Conservation (phyloP, 2,113 vertebrate species). For the Larimichthys crocea region DNA sequence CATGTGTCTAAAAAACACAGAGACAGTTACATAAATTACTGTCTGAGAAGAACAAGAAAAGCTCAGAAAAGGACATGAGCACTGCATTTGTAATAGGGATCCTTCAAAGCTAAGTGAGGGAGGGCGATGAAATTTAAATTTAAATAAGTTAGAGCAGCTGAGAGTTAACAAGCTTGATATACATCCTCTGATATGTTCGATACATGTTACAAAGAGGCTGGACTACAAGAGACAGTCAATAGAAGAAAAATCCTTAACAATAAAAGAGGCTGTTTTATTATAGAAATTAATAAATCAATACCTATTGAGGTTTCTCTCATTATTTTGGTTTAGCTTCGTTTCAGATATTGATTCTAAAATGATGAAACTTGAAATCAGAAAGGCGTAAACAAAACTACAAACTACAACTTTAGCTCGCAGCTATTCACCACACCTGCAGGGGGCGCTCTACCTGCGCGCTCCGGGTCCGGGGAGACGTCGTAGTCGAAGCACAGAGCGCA, state of each 20-base stretch:
- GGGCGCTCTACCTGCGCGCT: constrained; percentile 86
- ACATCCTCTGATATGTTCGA: neutral
- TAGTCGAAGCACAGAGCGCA: constrained; percentile 91
- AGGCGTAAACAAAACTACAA: neutral
- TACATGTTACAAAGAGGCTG: neutral
- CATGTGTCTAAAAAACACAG: neutral
- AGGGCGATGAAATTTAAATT: neutral
- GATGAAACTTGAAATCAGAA: neutral
- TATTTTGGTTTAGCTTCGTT: neutral
- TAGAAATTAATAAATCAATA: neutral
- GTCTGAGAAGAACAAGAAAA: constrained; percentile 22
- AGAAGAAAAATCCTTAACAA: neutral
- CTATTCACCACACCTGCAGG: constrained; percentile 71
- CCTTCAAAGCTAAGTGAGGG: neutral
- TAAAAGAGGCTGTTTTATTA: neutral
- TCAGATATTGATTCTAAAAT: neutral
- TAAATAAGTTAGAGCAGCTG: constrained; percentile 9
- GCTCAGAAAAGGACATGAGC: neutral
- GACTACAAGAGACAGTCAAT: neutral
- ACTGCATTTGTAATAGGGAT: constrained; percentile 17
- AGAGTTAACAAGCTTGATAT: constrained; percentile 6
- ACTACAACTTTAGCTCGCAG: neutral
- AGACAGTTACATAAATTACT: neutral
- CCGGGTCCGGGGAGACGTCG: constrained; percentile 82
- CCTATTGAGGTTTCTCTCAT: neutral